Evolutionary conservation across 2,888 invertebrate genomes (phyloP).

Genomic region (Oxytorus armatus): DNA sequence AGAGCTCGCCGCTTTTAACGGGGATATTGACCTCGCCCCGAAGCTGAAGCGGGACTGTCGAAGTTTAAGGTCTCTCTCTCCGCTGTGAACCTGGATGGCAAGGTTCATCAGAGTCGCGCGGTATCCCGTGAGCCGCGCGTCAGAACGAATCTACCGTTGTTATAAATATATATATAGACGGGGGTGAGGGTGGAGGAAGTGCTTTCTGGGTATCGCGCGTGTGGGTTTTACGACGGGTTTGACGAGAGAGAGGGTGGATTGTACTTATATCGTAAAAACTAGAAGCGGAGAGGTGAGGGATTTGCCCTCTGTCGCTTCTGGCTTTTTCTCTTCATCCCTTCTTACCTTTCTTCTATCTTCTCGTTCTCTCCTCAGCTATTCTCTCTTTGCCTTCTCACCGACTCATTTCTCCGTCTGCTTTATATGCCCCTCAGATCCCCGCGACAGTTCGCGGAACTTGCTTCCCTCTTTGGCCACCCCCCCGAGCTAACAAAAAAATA

Average conservation of each 20-base stretch:
- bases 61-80: constrained; percentile 76
- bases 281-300: constrained; percentile 20
- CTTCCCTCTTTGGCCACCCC: constrained; percentile 6
- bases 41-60: constrained; percentile 22
- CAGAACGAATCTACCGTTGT: neutral
- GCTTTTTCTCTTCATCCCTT: constrained; percentile 36
- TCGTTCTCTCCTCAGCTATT: constrained; percentile 24
- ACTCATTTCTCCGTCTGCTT: constrained; percentile 20
- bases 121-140: constrained; percentile 6
- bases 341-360: constrained; percentile 18
- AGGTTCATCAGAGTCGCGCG: constrained; percentile 68
- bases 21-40: constrained; percentile 73
- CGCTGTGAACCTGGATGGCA: constrained; percentile 62
- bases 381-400: constrained; percentile 3
- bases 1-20: constrained; percentile 48
- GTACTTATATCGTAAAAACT: constrained; percentile 63
- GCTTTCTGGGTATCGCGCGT: constrained; percentile 57
- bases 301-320: constrained; percentile 51
- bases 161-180: too few species aligned
- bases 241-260: constrained; percentile 85
- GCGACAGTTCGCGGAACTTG: neutral
- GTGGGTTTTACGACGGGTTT: constrained; percentile 64
- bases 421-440: neutral
- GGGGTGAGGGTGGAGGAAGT: constrained; percentile 12
- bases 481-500: too few species aligned